These are phyloP conservation scores for Eupsilia transversa DNA, from an alignment of 2,888 invertebrate genomes.

Conservation along the genomic window DNA sequence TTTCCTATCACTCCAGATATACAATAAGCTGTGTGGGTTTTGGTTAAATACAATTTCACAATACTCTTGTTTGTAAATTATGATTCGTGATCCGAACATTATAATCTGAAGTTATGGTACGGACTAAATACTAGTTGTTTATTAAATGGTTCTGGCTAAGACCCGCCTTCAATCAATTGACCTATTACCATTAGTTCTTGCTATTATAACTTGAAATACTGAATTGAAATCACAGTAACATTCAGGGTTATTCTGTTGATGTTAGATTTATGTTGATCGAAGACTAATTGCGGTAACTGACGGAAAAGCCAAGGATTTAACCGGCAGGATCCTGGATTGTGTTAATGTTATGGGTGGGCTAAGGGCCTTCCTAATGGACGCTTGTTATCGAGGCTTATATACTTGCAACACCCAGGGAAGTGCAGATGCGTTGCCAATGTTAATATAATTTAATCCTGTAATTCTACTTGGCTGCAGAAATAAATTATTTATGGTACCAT, in stretches of 20 bases:
- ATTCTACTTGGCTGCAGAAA: not conserved
- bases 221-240: conserved; percentile 11
- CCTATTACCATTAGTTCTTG: conserved; percentile 23
- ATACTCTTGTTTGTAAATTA: conserved; percentile 55
- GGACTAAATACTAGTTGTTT: conserved; percentile 42
- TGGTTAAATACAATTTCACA: conserved; percentile 41
- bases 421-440: not conserved
- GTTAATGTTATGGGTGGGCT: conserved; percentile 5
- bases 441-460: not conserved
- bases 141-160: conserved; percentile 24
- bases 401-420: not conserved
- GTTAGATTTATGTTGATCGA: conserved; percentile 8
- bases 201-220: conserved; percentile 11
- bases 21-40: conserved; percentile 21
- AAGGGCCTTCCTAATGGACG: conserved; percentile 14
- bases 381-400: conserved; percentile 9
- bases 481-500: not conserved
- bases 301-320: conserved; percentile 20
- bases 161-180: conserved; percentile 32
- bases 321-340: not conserved
- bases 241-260: not conserved
- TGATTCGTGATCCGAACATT: conserved; percentile 53
- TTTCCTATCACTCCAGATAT: not conserved
- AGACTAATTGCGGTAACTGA: not conserved
- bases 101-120: conserved; percentile 44